phyloP scores from a whole-genome alignment of 2,888 invertebrate genomes.

The Beris chalybata region DNA sequence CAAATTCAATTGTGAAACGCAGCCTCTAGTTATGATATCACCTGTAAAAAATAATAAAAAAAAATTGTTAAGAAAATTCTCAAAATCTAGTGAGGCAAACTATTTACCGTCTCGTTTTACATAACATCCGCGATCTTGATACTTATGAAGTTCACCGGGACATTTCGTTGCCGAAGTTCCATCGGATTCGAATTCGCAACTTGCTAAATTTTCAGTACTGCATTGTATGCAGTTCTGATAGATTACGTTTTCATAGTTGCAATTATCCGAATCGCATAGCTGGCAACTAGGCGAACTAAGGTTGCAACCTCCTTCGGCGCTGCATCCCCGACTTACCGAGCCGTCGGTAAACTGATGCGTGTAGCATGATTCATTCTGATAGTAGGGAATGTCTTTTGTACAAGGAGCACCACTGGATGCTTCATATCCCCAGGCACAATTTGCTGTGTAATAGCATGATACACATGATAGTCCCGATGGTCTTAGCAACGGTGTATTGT shows the following conservation, averaged over 20 bases:
- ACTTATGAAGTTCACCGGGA: slow-evolving; percentile 21
- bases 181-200: background rate
- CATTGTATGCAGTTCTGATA: slow-evolving; percentile 26
- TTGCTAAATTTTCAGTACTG: background rate
- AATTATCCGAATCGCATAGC: slow-evolving; percentile 16
- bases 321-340: slow-evolving; percentile 14
- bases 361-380: slow-evolving; percentile 18
- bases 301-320: slow-evolving; percentile 7
- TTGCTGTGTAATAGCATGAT: slow-evolving; percentile 35
- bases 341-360: slow-evolving; percentile 10
- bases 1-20: slow-evolving; percentile 3
- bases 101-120: slow-evolving; percentile 38
- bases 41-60: slow-evolving; percentile 27
- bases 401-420: background rate
- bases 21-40: slow-evolving; percentile 11
- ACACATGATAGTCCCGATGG: slow-evolving; percentile 37
- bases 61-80: background rate
- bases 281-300: background rate
- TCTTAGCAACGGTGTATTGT: slow-evolving; percentile 37
- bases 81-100: background rate
- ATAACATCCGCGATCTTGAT: slow-evolving; percentile 41
- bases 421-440: slow-evolving; percentile 34
- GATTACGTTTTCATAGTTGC: slow-evolving; percentile 14
- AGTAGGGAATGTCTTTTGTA: slow-evolving; percentile 9
- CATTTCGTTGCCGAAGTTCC: slow-evolving; percentile 15